These are phyloP conservation scores for Drosophila burlai DNA, from an alignment of 1,140 invertebrate genomes.

Conservation along the genomic window DNA sequence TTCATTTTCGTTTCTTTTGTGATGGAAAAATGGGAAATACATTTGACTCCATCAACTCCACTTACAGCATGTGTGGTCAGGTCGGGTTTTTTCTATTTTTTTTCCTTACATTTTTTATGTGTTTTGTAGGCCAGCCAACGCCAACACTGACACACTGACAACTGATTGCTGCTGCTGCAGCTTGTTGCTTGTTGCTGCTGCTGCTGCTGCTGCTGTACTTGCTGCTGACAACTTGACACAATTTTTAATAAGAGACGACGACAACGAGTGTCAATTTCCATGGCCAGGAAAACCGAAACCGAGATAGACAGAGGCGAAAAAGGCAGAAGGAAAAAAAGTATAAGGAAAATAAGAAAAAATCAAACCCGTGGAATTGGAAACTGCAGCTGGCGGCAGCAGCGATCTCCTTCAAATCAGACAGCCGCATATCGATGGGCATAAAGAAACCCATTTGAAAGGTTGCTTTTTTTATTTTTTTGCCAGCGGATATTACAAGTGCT, in stretches of 20 bases:
- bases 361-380: slow-evolving; percentile 14
- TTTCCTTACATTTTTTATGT: slow-evolving; percentile 3
- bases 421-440: slow-evolving; percentile 24
- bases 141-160: slow-evolving; percentile 65
- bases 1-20: slow-evolving; percentile 49
- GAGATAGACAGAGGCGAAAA: slow-evolving; percentile 25
- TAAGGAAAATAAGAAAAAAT: slow-evolving; percentile 1
- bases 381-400: slow-evolving; percentile 20
- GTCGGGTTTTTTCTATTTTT: slow-evolving; percentile 10
- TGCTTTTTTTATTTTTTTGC: slow-evolving; percentile 17
- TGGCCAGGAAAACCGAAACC: slow-evolving; percentile 53
- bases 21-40: slow-evolving; percentile 38
- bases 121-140: slow-evolving; percentile 50
- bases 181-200: slow-evolving; percentile 11
- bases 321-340: slow-evolving; percentile 8
- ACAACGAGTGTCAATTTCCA: slow-evolving; percentile 78
- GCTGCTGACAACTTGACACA: slow-evolving; percentile 77
- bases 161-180: slow-evolving; percentile 50
- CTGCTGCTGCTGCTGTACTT: slow-evolving; percentile 23
- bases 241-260: slow-evolving; percentile 71
- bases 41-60: slow-evolving; percentile 53
- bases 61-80: slow-evolving; percentile 64
- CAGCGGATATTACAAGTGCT: slow-evolving; percentile 70
- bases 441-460: slow-evolving; percentile 32
- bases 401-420: slow-evolving; percentile 47